These are phyloP conservation scores for Lycocerus yunnanus DNA, from an alignment of 2,888 invertebrate species.

Conservation along the genomic window DNA sequence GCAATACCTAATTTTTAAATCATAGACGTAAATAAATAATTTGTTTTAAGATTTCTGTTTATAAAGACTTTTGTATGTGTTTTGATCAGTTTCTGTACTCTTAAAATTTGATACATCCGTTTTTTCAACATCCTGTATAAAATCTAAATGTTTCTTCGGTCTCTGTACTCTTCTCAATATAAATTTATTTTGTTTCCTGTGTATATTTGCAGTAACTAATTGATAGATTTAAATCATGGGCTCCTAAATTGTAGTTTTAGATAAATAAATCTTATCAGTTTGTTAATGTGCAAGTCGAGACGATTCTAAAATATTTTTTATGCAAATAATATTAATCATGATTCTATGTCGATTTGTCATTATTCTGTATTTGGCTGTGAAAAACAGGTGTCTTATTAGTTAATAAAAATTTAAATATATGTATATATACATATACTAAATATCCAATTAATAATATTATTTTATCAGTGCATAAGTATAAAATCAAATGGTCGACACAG, in stretches of 20 bases:
- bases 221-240: background rate
- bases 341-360: conserved; percentile 33
- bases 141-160: background rate
- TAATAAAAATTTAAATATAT: conserved; percentile 5
- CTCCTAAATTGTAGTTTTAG: background rate
- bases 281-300: background rate
- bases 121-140: background rate
- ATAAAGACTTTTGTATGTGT: no score
- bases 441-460: background rate
- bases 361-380: conserved; percentile 50
- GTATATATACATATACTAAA: background rate
- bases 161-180: background rate
- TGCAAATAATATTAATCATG: conserved; percentile 15
- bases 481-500: background rate
- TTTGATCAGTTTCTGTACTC: no score
- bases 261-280: background rate
- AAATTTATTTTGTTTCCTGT: background rate
- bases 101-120: no score
- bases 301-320: background rate
- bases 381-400: conserved; percentile 35
- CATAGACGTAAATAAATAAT: no score
- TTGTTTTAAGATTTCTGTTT: no score
- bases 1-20: no score
- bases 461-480: background rate
- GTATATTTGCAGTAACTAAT: background rate